phyloP scores from a whole-genome alignment of 1,140 invertebrate genomes.

The Mycetomoellerius zeteki region DNA sequence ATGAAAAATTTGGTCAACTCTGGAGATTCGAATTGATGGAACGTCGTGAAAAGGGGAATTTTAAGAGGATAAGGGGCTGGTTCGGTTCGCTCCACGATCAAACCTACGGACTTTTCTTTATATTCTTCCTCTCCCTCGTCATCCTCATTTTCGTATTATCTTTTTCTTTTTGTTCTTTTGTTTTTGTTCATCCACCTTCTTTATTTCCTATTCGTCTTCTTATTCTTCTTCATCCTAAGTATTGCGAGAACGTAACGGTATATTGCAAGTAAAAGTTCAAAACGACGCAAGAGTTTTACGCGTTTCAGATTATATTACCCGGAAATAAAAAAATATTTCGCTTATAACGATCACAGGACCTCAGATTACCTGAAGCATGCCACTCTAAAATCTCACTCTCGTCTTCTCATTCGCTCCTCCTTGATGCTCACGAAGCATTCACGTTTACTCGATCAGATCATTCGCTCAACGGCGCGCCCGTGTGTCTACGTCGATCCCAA shows the following conservation, averaged over 20 bases:
- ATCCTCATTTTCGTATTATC: constrained; percentile 80
- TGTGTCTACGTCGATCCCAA: constrained; percentile 68
- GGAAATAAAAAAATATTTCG: constrained; percentile 88
- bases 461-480: constrained; percentile 65
- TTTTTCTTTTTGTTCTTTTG: constrained; percentile 66
- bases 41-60: constrained; percentile 70
- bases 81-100: constrained; percentile 73
- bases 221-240: constrained; percentile 83
- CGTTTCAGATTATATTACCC: constrained; percentile 83
- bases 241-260: constrained; percentile 87
- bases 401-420: constrained; percentile 72
- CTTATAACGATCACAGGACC: constrained; percentile 88
- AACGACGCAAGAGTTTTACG: constrained; percentile 86
- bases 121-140: constrained; percentile 78
- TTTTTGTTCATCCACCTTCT: constrained; percentile 77
- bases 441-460: constrained; percentile 63
- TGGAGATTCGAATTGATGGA: constrained; percentile 56
- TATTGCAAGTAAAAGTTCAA: constrained; percentile 87
- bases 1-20: constrained; percentile 1
- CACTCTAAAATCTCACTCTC: constrained; percentile 78
- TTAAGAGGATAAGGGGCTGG: constrained; percentile 48
- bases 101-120: constrained; percentile 80
- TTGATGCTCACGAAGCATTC: constrained; percentile 79
- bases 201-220: constrained; percentile 76
- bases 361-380: constrained; percentile 87